Base-by-base conservation (phyloP, 2,888 invertebrate genomes). In the Cerastis rubricosa region DNA sequence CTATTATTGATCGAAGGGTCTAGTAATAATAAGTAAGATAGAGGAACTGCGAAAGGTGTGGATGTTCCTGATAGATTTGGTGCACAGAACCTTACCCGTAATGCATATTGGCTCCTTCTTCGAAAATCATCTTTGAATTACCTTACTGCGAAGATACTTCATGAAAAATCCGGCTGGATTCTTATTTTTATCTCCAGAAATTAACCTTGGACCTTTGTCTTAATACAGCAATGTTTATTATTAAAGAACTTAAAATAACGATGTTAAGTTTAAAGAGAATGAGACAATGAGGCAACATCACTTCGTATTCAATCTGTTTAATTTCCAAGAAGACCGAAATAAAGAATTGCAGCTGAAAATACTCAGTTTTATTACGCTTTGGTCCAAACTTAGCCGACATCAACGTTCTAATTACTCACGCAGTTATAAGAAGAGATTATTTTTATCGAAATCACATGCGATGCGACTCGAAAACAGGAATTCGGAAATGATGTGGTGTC, bases 401-500 rank as follows among this genome's bases (percentile, higher is more conserved):
- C 22, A 67, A 17, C 43, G 43, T 65, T 80, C 54, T 59, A 77
- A 81, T 81, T 78, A 84, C 71, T 71, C 78, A 81, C 45, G 47
- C 43, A 69, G 81, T 59, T 71, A 70, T 74, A 83, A 74, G 45
- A 66, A 51, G 51, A 43, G 68, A 68, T 67, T 14, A 70, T 66
- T 70, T 70, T 67, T 67, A 54, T 69, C 35, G 61, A 64, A 67
- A 74, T 63, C 61, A 22, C 54, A 49, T 67, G 22, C 29, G 51
- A 49, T 67, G 22, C 29, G 51, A 69, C 64, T 54, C 68, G 63
- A 72, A 59, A 63, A 54, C 45, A 80, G 69, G 78, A 84, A 88
- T 87, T 88, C 86, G 86, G 88, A 88, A 68, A 86, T 88, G 88
- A 88, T 86, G 88, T 66, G 64, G 35, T 54, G 66, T 22, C 57